Conservation (phyloP, 2,888 invertebrate species). For the Lepetodrilus schrolli region DNA sequence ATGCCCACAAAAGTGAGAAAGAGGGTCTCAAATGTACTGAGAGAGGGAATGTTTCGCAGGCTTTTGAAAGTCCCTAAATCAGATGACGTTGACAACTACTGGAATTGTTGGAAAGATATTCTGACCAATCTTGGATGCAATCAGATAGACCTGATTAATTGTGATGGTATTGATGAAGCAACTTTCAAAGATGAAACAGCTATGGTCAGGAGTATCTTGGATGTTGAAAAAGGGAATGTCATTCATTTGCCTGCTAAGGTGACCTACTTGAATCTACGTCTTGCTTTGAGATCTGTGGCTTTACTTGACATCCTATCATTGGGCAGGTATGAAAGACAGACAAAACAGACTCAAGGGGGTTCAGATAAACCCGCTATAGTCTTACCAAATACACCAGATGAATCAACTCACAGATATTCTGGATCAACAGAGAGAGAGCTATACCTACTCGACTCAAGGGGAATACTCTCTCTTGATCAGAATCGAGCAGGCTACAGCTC, state of each 20-base stretch:
- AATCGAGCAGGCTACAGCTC: not conserved
- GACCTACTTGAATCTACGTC: not conserved
- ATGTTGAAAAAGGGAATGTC: not conserved
- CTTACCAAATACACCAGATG: too few species aligned
- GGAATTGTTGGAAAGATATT: not conserved
- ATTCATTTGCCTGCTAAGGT: not conserved
- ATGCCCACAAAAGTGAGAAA: not conserved
- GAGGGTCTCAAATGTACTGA: not conserved
- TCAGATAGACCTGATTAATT: not conserved
- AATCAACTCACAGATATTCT: not conserved
- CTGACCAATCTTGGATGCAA: not conserved
- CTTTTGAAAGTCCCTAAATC: not conserved
- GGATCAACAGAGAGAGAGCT: not conserved
- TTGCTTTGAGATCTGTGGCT: not conserved
- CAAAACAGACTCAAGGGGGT: too few species aligned
- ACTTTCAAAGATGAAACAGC: not conserved
- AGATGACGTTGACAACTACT: not conserved
- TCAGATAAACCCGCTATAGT: too few species aligned
- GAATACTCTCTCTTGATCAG: not conserved
- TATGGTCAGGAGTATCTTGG: not conserved
- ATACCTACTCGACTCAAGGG: not conserved
- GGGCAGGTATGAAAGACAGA: too few species aligned
- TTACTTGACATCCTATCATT: not conserved
- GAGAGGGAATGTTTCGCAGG: not conserved
- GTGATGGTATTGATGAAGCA: not conserved